Conservation (phyloP, 2,797 vertebrate species). For the Amblyopsis hoosieri region DNA sequence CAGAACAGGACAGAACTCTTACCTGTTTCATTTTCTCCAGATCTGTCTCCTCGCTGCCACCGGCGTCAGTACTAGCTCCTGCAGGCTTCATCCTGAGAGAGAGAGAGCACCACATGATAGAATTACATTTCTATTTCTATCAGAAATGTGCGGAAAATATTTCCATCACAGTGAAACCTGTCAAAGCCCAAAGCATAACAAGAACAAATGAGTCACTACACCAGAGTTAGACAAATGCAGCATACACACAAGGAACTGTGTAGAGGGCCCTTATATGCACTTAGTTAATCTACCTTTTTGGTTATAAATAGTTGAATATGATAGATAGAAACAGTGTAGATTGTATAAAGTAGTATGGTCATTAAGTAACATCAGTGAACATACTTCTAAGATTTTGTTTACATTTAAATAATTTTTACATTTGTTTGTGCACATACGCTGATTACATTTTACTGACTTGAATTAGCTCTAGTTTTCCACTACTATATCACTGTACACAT, state of each 20-base stretch:
- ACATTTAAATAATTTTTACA: not conserved
- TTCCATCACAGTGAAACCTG: constrained; percentile 16
- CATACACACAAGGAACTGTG: not conserved
- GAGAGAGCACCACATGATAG: constrained; percentile 23
- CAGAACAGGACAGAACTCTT: not conserved
- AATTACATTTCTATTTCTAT: constrained; percentile 1
- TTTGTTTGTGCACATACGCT: not conserved
- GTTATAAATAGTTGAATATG: not conserved
- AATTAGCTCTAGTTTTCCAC: constrained; percentile 7
- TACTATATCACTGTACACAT: constrained; percentile 5
- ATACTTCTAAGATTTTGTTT: too few relatives aligned
- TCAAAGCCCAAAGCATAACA: constrained; percentile 20
- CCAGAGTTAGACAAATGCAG: not conserved
- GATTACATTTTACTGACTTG: not conserved
- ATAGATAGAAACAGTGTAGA: not conserved
- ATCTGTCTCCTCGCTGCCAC: constrained; percentile 80
- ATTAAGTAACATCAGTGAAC: not conserved
- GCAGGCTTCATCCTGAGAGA: constrained; percentile 66
- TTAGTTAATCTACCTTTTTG: constrained; percentile 3
- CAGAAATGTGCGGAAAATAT: constrained; percentile 1
- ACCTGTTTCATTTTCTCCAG: constrained; percentile 92
- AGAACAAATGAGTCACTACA: constrained; percentile 8
- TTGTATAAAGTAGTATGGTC: not conserved
- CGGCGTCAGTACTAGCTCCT: constrained; percentile 67
- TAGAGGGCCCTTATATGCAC: constrained; percentile 1